Conservation (phyloP, 2,888 invertebrate genomes). For the Drosophila niveifrons region DNA sequence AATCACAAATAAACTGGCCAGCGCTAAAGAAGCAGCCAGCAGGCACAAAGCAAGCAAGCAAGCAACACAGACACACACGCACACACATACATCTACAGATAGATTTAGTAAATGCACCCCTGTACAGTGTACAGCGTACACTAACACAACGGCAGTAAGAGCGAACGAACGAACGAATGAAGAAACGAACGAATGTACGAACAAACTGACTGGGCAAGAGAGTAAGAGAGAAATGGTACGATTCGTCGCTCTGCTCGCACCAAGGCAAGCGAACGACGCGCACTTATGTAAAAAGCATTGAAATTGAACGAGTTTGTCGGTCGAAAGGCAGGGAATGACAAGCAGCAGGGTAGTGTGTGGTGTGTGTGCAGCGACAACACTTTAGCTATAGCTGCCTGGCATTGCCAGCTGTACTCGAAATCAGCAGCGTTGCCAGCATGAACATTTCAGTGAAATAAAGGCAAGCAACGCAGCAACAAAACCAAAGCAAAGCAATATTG, state of each 20-base stretch:
- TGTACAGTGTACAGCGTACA: conserved; percentile 51
- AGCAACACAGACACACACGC: conserved; percentile 31
- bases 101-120: conserved; percentile 75
- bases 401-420: conserved; percentile 58
- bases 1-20: conserved; percentile 84
- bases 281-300: conserved; percentile 79
- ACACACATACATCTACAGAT: conserved; percentile 19
- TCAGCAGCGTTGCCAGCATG: conserved; percentile 63
- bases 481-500: conserved; percentile 58
- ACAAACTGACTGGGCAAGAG: conserved; percentile 10
- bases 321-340: conserved; percentile 30
- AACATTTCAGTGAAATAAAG: conserved; percentile 57
- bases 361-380: conserved; percentile 27
- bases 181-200: conserved; percentile 1
- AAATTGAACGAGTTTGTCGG: conserved; percentile 77
- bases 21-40: conserved; percentile 82
- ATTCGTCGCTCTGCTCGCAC: conserved; percentile 35
- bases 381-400: conserved; percentile 40
- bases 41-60: conserved; percentile 61
- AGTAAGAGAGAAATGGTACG: conserved; percentile 1
- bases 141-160: conserved; percentile 42
- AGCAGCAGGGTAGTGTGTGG: conserved; percentile 13
- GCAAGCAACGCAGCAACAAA: conserved; percentile 32
- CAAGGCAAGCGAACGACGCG: conserved; percentile 55
- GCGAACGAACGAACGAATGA: conserved; percentile 21